A percentile compares a stretch with the other conserved stretches of the same genome.
These are phyloP conservation scores for Drepanosiphum platanoidis DNA, from an alignment of 2,888 invertebrate genomes.

Conservation along the genomic window DNA sequence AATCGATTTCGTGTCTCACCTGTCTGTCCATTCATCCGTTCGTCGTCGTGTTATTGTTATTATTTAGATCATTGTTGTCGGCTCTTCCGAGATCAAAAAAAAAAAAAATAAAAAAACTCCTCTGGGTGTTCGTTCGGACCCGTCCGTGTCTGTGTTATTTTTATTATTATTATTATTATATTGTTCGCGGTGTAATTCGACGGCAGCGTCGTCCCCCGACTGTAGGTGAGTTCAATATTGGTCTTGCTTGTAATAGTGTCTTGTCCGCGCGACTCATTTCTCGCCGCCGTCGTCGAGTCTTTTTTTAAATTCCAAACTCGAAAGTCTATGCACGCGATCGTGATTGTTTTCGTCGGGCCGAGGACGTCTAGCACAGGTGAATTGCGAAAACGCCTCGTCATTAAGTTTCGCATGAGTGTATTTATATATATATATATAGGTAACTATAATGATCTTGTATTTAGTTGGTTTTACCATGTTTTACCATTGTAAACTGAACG, in stretches of 20 bases:
- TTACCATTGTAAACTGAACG: too few species aligned
- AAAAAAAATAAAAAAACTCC: too few species aligned
- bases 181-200: background rate
- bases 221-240: background rate
- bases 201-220: background rate
- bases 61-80: background rate
- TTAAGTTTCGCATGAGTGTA: too few species aligned
- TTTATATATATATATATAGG: too few species aligned
- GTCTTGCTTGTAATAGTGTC: background rate
- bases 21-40: background rate
- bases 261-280: background rate
- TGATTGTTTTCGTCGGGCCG: background rate
- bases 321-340: background rate
- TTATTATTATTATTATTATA: background rate
- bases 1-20: background rate
- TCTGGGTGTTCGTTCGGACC: constrained; percentile 5
- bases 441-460: too few species aligned
- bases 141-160: background rate
- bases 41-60: background rate
- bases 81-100: constrained; percentile 29
- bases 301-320: background rate
- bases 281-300: background rate
- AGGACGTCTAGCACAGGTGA: background rate
- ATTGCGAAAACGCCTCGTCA: background rate
- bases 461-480: too few species aligned